Evolutionary conservation across 35 echinoderm and acorn worm genomes (phyloP).

Genomic region (Ptychodera flava): DNA sequence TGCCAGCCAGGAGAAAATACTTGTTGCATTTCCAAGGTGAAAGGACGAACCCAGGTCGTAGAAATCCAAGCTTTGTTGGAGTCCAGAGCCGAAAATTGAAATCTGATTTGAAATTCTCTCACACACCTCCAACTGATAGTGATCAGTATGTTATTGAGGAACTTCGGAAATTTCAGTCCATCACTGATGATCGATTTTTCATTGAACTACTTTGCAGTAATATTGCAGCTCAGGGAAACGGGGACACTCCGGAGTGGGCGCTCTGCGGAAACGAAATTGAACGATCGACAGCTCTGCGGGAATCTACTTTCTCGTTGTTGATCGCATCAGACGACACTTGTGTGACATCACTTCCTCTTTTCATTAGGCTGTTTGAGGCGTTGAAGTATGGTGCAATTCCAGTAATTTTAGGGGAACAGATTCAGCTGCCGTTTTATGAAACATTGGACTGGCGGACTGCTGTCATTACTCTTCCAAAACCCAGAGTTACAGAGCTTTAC

Average conservation of each 20-base stretch:
- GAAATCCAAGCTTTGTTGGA: slow-evolving; percentile 18
- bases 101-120: slow-evolving; percentile 9
- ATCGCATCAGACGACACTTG: slow-evolving; percentile 49
- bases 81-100: slow-evolving; percentile 52
- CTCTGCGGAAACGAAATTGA: slow-evolving; percentile 53
- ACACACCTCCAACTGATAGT: neutral
- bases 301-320: slow-evolving; percentile 84
- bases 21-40: slow-evolving; percentile 74
- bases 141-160: slow-evolving; percentile 52
- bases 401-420: slow-evolving; percentile 76
- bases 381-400: slow-evolving; percentile 84
- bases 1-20: slow-evolving; percentile 84
- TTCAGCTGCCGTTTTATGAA: slow-evolving; percentile 74
- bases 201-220: slow-evolving; percentile 63
- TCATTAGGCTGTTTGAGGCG: slow-evolving; percentile 68
- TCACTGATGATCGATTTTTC: slow-evolving; percentile 59
- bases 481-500: slow-evolving; percentile 82
- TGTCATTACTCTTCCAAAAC: slow-evolving; percentile 64
- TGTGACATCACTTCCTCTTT: slow-evolving; percentile 57
- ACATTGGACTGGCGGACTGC: slow-evolving; percentile 79
- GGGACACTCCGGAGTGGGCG: slow-evolving; percentile 56
- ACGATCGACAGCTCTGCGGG: slow-evolving; percentile 40
- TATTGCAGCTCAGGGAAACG: slow-evolving; percentile 10
- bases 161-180: slow-evolving; percentile 66
- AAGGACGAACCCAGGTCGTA: slow-evolving; percentile 13